These are phyloP conservation scores for Zhuqinia jingwanae DNA, from an alignment of 2,888 invertebrate species.

Conservation along the genomic window DNA sequence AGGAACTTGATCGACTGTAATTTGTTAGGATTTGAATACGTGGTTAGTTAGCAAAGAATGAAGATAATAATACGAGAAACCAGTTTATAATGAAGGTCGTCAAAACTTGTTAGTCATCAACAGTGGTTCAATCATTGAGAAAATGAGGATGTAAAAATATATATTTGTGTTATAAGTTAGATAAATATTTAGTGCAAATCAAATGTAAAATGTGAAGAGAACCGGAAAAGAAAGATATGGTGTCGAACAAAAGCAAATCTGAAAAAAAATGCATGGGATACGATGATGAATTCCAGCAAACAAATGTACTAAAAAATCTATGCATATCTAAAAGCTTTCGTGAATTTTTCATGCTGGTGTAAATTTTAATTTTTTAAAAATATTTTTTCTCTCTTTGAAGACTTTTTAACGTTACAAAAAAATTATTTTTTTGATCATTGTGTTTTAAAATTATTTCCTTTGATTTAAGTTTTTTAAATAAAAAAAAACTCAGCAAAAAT, in stretches of 20 bases:
- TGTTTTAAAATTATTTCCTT: too few relatives aligned
- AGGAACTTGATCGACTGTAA: too few relatives aligned
- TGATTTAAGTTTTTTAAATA: too few relatives aligned
- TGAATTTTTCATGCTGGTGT: not conserved
- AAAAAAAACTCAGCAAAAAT: too few relatives aligned
- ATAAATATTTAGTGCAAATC: conserved; percentile 2
- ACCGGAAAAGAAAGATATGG: not conserved
- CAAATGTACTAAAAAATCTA: not conserved
- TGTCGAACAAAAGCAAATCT: conserved; percentile 36
- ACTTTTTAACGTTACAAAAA: too few relatives aligned
- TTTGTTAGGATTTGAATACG: too few relatives aligned
- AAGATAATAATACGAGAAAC: too few relatives aligned
- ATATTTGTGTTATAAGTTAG: conserved; percentile 10
- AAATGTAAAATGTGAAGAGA: conserved; percentile 5
- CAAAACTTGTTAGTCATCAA: not conserved
- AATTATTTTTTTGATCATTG: too few relatives aligned
- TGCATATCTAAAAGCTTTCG: not conserved
- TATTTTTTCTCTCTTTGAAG: too few relatives aligned
- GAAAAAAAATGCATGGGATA: not conserved
- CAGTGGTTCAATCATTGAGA: conserved; percentile 48
- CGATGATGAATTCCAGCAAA: not conserved
- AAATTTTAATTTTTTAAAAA: too few relatives aligned
- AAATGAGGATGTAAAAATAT: conserved; percentile 5
- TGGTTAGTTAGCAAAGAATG: too few relatives aligned
- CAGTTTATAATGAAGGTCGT: not conserved